These are phyloP conservation scores for Eurytoma californica DNA, from an alignment of 2,888 invertebrate species.

Conservation along the genomic window DNA sequence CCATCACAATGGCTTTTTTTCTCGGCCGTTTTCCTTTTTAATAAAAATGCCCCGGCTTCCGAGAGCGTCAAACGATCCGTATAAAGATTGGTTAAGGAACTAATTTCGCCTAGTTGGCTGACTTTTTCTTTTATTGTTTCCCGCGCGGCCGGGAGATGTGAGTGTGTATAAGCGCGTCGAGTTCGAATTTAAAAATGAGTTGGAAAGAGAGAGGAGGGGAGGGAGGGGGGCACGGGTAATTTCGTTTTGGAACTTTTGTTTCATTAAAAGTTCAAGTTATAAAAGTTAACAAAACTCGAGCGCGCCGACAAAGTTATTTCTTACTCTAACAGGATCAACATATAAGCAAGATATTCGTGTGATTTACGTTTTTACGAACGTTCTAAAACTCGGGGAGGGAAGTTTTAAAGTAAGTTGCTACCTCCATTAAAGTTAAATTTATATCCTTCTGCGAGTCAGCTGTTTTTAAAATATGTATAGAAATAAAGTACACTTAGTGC, in stretches of 20 bases:
- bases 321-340: conserved; percentile 55
- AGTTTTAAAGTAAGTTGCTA: conserved; percentile 54
- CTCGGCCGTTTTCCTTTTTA: background rate
- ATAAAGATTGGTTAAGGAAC: conserved; percentile 30
- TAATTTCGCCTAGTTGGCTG: conserved; percentile 9
- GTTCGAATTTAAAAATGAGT: conserved; percentile 47
- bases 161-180: conserved; percentile 6
- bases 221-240: conserved; percentile 28
- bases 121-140: conserved; percentile 2
- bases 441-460: conserved; percentile 49
- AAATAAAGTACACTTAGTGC: conserved; percentile 51
- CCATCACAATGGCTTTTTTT: conserved; percentile 13
- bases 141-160: background rate
- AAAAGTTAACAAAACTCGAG: conserved; percentile 52
- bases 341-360: conserved; percentile 56
- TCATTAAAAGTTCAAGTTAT: conserved; percentile 55
- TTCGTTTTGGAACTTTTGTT: conserved; percentile 54
- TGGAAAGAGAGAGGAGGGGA: conserved; percentile 23
- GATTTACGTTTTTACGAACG: conserved; percentile 56
- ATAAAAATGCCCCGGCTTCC: background rate
- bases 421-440: conserved; percentile 56
- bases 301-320: conserved; percentile 50
- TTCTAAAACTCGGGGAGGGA: conserved; percentile 46
- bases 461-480: conserved; percentile 53
- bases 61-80: conserved; percentile 7